These are phyloP conservation scores for Himalopsyche tibetana DNA, from an alignment of 2,888 invertebrate genomes.

Conservation along the genomic window DNA sequence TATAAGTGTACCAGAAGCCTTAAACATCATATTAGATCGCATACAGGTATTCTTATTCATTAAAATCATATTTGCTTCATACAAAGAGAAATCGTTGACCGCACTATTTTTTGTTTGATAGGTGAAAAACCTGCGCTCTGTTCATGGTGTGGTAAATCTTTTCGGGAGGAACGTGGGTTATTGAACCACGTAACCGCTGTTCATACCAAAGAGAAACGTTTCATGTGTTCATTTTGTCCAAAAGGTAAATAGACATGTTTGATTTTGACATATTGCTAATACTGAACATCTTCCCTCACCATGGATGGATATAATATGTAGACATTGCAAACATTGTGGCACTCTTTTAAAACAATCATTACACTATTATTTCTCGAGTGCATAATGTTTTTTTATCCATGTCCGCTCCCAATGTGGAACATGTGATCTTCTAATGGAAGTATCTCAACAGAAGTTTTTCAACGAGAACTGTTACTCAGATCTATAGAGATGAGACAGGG, in stretches of 20 bases:
- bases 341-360: too few species aligned
- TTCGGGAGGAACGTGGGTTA: conserved; percentile 56
- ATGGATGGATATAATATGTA: too few species aligned
- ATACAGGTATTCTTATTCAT: conserved; percentile 53
- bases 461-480: too few species aligned
- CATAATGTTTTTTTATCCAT: too few species aligned
- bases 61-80: not conserved
- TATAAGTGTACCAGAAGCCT: conserved; percentile 56
- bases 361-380: too few species aligned
- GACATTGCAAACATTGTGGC: too few species aligned
- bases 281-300: too few species aligned
- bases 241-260: conserved; percentile 54
- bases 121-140: conserved; percentile 62
- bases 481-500: too few species aligned
- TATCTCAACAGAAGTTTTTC: too few species aligned
- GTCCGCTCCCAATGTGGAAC: too few species aligned
- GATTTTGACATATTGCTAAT: too few species aligned
- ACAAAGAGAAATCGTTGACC: not conserved
- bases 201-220: conserved; percentile 61
- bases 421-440: too few species aligned
- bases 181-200: conserved; percentile 59
- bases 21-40: conserved; percentile 57
- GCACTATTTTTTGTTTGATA: conserved; percentile 24
- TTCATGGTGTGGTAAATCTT: conserved; percentile 58
- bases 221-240: conserved; percentile 61